Evolutionary conservation across 2,113 vertebrate genomes (phyloP), one percentile per base, ranked within the genome.

Genomic region (Poicephalus gulielmi): DNA sequence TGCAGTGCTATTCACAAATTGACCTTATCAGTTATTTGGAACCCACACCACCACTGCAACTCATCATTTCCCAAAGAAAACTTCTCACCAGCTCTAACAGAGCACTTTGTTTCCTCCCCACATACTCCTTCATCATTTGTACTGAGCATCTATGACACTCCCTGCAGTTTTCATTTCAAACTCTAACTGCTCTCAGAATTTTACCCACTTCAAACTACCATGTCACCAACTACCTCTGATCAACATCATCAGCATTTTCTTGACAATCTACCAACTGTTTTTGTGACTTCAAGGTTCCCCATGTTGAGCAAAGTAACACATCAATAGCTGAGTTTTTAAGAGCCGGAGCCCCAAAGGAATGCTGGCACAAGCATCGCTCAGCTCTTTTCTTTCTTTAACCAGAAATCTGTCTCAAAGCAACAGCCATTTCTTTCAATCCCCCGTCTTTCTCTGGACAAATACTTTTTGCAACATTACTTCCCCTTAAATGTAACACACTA

Each of bases 121-220:
- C 0, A 0, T 39, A 70, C 50, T n/a, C 30, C 22, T 47, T 60
- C 22, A 18, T 24, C 16, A 7, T 28, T 66, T 79, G 13, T 57
- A 62, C 49, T 39, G 53, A 80, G 11, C 23, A 57, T 15, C 75
- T 59, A 52, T 71, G 27, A 39, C 33, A 63, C 24, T 53, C 3
- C 3, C 35, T 57, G 37, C 30, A 43, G 19, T 44, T 80, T 53
- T 73, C 7, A 5, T 83, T 89, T 84, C 50, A 63, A 46, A 46
- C 41, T 82, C 41, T 57, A 49, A 41, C n/a, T 57, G 23, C 25
- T 39, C 52, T 73, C 62, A 71, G 14, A 67, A 55, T 64, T 71
- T 67, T 77, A 37, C 68, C 24, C 0, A 1, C 41, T 86, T 91
- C 57, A 37, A 13, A 15, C 37, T 73, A 57, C 18, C 8, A 19